Evolutionary conservation across 2,888 invertebrate genomes (phyloP).

Genomic region (Rhamphomyia laevipes): DNA sequence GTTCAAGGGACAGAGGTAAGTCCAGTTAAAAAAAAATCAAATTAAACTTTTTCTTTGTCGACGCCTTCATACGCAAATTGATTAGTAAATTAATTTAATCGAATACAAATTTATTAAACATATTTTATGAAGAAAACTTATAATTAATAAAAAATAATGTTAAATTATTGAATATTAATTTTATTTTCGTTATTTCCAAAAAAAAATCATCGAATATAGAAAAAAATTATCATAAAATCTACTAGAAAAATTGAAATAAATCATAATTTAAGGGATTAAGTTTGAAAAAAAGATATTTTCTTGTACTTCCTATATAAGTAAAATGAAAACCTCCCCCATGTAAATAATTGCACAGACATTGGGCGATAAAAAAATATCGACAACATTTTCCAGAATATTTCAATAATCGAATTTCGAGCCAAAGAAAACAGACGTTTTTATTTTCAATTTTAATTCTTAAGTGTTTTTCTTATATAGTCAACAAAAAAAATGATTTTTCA

Average conservation of each 20-base stretch:
- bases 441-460: background rate
- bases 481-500: too few species aligned
- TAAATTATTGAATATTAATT: too few species aligned
- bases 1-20: constrained; percentile 90
- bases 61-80: too few species aligned
- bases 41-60: too few species aligned
- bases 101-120: too few species aligned
- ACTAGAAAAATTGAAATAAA: background rate
- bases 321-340: constrained; percentile 19
- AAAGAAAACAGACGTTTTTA: background rate
- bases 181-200: too few species aligned
- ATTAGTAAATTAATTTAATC: too few species aligned
- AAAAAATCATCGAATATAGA: background rate
- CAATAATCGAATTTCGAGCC: background rate
- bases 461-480: constrained; percentile 1
- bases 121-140: too few species aligned
- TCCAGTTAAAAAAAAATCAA: constrained; percentile 5
- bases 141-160: too few species aligned
- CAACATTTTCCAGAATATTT: too few species aligned
- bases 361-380: background rate
- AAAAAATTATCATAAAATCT: background rate
- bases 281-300: background rate
- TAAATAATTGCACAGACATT: constrained; percentile 19
- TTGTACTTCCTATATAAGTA: too few species aligned
- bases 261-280: background rate